Percentiles rank a stretch among this genome's conserved stretches.
phyloP scores from a whole-genome alignment of 2,797 vertebrate genomes.

The Pipistrellus nathusii region DNA sequence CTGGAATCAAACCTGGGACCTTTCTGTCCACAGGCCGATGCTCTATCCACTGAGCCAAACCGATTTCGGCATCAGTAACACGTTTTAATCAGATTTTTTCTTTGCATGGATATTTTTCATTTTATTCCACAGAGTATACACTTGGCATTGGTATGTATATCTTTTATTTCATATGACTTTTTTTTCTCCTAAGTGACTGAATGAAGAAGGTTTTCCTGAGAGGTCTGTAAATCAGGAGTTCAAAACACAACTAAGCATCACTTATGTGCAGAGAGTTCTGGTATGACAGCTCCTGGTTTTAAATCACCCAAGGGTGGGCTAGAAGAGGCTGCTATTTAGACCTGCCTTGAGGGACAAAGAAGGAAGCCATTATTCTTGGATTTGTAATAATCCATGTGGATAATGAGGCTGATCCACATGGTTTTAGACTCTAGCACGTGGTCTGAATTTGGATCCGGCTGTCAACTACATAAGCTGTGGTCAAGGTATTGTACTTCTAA shows the following conservation, averaged over 20 bases:
- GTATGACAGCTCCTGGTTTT: not conserved
- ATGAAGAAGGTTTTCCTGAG: not conserved
- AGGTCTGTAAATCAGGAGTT: not conserved
- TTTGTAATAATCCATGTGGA: not conserved
- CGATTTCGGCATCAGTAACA: not conserved
- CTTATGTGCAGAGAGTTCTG: not conserved
- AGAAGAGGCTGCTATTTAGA: not conserved
- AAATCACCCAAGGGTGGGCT: not conserved
- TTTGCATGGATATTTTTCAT: not conserved
- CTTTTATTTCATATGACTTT: not conserved
- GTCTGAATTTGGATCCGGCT: not conserved
- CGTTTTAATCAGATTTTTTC: not conserved
- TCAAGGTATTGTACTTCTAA: not conserved
- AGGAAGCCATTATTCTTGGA: not conserved
- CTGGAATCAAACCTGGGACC: too few relatives aligned
- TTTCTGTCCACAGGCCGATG: too few relatives aligned
- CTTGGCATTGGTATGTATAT: not conserved
- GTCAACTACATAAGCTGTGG: not conserved
- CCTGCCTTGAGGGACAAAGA: not conserved
- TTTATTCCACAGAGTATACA: not conserved
- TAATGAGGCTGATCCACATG: not conserved
- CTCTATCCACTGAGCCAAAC: too few relatives aligned
- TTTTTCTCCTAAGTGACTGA: not conserved
- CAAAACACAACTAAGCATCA: not conserved
- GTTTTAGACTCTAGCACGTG: not conserved